Evolutionary conservation across 2,888 invertebrate species (phyloP).

Genomic region (Trissonchulus latispiculum): DNA sequence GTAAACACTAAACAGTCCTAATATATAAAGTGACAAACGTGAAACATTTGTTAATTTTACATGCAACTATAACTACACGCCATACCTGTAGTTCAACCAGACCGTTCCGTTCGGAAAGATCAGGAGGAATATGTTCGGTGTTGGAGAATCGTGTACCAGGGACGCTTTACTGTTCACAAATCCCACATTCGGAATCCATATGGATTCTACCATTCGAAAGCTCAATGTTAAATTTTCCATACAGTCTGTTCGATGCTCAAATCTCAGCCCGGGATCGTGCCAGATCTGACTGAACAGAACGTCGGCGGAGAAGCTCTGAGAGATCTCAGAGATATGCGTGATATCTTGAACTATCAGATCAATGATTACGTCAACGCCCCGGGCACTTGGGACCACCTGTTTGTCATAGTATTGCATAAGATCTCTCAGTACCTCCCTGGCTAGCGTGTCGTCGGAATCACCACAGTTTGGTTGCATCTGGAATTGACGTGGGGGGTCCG

Average conservation of each 20-base stretch:
- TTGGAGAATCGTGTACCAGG: conserved; percentile 18
- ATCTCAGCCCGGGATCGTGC: conserved; percentile 41
- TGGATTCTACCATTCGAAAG: conserved; percentile 2
- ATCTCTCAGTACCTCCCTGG: conserved; percentile 1
- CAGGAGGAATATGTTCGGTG: conserved; percentile 8
- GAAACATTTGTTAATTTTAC: too few species aligned
- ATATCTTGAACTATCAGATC: conserved; percentile 32
- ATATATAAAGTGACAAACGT: too few species aligned
- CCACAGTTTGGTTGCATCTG: neutral
- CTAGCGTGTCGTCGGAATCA: neutral
- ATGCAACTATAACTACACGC: too few species aligned
- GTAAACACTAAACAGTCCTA: too few species aligned
- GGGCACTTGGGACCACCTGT: conserved; percentile 39
- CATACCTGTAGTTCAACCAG: conserved; percentile 24
- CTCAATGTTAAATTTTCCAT: conserved; percentile 15
- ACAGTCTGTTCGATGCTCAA: conserved; percentile 18
- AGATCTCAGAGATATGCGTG: conserved; percentile 27
- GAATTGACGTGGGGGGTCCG: neutral
- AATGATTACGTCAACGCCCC: conserved; percentile 42
- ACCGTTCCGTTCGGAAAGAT: conserved; percentile 22
- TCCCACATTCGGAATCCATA: conserved; percentile 22
- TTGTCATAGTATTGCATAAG: conserved; percentile 36
- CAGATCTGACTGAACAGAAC: conserved; percentile 42
- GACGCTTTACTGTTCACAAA: conserved; percentile 18
- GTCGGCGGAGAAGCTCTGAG: conserved; percentile 37